A percentile compares a stretch with the other conserved stretches of the same genome.
Conservation (phyloP, 1,140 invertebrate genomes). For the Episyrphus balteatus region DNA sequence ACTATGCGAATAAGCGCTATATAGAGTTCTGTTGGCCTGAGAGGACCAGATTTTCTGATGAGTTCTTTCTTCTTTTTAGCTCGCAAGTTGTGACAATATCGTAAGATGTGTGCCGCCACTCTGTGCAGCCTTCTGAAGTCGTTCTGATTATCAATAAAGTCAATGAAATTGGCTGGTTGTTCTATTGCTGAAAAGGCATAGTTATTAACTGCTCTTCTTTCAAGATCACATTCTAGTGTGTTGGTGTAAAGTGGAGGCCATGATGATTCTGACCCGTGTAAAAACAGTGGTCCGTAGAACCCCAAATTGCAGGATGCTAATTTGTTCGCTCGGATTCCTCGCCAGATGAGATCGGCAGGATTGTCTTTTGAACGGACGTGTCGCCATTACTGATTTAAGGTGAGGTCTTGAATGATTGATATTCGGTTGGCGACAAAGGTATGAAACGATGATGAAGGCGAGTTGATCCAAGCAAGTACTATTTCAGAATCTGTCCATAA, state of each 20-base stretch:
- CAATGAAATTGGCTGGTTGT: neutral
- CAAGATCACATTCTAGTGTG: neutral
- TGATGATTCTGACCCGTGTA: neutral
- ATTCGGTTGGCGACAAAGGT: slow-evolving; percentile 23
- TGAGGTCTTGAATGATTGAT: slow-evolving; percentile 11
- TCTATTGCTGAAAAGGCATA: neutral
- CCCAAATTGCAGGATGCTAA: neutral
- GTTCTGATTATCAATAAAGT: slow-evolving; percentile 1
- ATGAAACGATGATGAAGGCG: slow-evolving; percentile 5
- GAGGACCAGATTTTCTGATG: neutral
- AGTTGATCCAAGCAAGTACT: slow-evolving; percentile 2
- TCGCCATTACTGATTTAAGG: slow-evolving; percentile 12
- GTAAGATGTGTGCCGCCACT: neutral
- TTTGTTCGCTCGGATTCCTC: slow-evolving; percentile 1
- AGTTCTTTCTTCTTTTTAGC: neutral
- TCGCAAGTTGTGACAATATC: neutral
- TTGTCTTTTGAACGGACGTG: slow-evolving; percentile 14
- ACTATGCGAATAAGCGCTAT: neutral
- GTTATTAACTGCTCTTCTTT: neutral
- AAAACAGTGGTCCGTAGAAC: neutral
- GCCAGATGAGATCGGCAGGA: slow-evolving; percentile 12
- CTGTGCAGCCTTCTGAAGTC: neutral
- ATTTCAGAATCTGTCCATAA: slow-evolving; percentile 5
- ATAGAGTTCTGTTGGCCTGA: neutral
- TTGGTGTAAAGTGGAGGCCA: neutral